A percentile compares a stretch with the other conserved stretches of the same genome.
phyloP scores from a whole-genome alignment of 2,113 vertebrate genomes.

The Tinamus guttatus region DNA sequence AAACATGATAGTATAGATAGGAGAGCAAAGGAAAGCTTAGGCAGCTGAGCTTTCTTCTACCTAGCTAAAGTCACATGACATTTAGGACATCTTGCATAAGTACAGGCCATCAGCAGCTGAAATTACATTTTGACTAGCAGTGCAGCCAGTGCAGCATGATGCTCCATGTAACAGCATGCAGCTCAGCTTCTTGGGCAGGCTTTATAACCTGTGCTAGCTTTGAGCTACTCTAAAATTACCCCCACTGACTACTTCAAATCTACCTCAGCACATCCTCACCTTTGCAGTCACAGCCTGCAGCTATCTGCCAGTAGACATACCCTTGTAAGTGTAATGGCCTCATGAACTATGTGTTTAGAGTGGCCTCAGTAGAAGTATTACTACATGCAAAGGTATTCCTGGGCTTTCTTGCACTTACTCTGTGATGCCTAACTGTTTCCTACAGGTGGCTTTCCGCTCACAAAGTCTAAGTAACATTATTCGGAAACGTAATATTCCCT shows the following conservation, averaged over 20 bases:
- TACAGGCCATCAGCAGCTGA: background rate
- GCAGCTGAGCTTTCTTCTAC: background rate
- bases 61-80: background rate
- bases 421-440: background rate
- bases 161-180: constrained; percentile 1
- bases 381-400: background rate
- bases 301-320: background rate
- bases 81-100: background rate
- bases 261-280: background rate
- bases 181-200: constrained; percentile 14
- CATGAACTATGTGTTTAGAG: background rate
- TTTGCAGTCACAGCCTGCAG: constrained; percentile 1
- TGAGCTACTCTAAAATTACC: constrained; percentile 41
- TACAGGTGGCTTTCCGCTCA: constrained; percentile 80
- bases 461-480: constrained; percentile 81
- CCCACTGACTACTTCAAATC: background rate
- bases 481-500: constrained; percentile 68
- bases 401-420: background rate
- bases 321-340: background rate
- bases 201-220: constrained; percentile 1
- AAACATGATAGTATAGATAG: background rate
- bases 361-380: fast-evolving
- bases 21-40: background rate
- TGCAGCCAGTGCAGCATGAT: background rate
- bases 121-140: constrained; percentile 25